Evolutionary conservation across 2,888 invertebrate species (phyloP), one percentile per base, ranked within the genome.

Genomic region (Agrilus mali): DNA sequence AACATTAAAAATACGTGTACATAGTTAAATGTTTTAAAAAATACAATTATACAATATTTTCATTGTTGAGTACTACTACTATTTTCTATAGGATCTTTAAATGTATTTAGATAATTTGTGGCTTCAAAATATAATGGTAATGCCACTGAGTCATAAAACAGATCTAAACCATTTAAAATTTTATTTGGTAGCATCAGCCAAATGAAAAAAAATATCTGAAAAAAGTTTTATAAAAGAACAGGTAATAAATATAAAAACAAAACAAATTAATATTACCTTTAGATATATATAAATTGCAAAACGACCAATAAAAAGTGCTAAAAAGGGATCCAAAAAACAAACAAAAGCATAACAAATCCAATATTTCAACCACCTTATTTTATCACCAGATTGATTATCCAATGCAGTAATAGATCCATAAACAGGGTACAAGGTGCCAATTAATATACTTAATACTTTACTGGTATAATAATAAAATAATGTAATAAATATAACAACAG

Each of bases 351-450:
- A 95, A 4, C 92, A 88, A 58, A 92, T 90, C 94, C 93, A 94
- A 64, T 95, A 95, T 1, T 87, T 93, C 53, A 95, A 73, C 95
- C 95, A 96, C 68, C 92, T 86, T 8, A 90, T 89, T 64, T 93
- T 93, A 63, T 86, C 86, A 42, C 78, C 75, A 56, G 81, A 83
- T 44, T 71, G 66, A 40, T 74, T 74, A 60, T 86, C 86, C 55
- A 86, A 67, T 1, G 86, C 86, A 65, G 73, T 81, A 69, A 86
- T 83, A 1, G 86, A 86, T 61, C 80, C 75, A 65, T 93, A 95
- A 1, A 94, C 94, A 40, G 95, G 95, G 65, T 94, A 95, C 4
- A 83, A 69, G 63, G 94, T 93, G 17, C 92, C 94, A 63, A 94
- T 86, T 43, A 80, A 68, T 66, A 95, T 95, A 70, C 92, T 93